Evolutionary conservation across 2,888 invertebrate genomes (phyloP), one percentile per base, ranked within the genome.

Genomic region (Atethmia centrago): DNA sequence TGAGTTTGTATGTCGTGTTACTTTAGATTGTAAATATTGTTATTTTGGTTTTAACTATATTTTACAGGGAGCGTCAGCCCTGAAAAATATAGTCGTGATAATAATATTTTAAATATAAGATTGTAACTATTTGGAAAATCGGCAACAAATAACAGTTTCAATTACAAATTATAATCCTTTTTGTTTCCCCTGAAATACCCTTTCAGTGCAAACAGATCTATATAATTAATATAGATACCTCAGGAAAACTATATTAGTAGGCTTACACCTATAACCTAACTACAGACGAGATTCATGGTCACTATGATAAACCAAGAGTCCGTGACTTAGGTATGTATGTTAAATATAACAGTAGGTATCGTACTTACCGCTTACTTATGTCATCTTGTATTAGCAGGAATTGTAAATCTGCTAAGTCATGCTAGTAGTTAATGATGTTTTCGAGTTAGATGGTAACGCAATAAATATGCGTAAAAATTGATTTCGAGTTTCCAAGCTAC

Each of bases 231-330:
- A n/a, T n/a, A n/a, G n/a, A n/a, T n/a, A n/a, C n/a, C n/a, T n/a
- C n/a, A n/a, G n/a, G n/a, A 31, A 36, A 36, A 36, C 36, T 2
- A 36, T 36, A 36, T 36, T 36, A 25, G 25, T 53, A 1, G 25
- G 14, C 28, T 55, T 53, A n/a, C n/a, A n/a, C n/a, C n/a, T n/a
- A n/a, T 55, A 19, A 28, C 8, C 53, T 21, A 62, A 51, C n/a
- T 45, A 47, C 47, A 51, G 25, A 36, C 40, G n/a, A 51, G 73
- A 73, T 65, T 80, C 80, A 80, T 73, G 80, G 80, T 45, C 66
- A 67, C 14, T 45, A 31, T 16, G 47, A 58, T 77, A 81, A 75
- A 51, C 31, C 10, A 31, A 51, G 28, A 40, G 19, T 21, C 28
- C 53, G 66, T 82, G 66, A 71, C 65, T 63, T 79, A n/a, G n/a